Evolutionary conservation across 64 coral and sea anemone species (phyloP).

Genomic region (Stichodactyla mertensii): DNA sequence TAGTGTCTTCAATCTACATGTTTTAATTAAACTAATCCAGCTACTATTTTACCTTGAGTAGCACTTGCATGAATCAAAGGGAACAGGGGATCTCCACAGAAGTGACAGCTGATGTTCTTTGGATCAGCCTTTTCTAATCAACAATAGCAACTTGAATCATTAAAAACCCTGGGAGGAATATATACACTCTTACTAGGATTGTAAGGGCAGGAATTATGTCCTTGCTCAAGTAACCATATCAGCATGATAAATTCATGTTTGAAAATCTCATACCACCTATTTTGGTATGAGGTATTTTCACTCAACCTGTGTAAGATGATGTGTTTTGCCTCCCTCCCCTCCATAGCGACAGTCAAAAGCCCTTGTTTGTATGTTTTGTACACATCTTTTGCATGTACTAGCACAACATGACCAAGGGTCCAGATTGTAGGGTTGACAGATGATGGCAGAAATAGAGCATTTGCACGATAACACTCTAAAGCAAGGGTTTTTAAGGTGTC

Average conservation of each 20-base stretch:
- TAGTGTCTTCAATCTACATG: too few species aligned
- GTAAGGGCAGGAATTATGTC: constrained; percentile 53
- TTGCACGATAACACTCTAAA: constrained; percentile 34
- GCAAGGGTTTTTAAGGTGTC: constrained; percentile 15
- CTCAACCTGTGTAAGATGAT: constrained; percentile 63
- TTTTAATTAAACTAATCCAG: too few species aligned
- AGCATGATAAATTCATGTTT: constrained; percentile 86
- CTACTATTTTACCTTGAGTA: too few species aligned
- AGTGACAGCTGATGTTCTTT: too few species aligned
- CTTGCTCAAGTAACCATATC: constrained; percentile 77
- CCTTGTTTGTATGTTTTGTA: constrained; percentile 50
- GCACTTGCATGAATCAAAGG: too few species aligned
- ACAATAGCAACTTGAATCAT: too few species aligned
- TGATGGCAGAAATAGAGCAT: constrained; percentile 33
- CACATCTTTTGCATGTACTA: constrained; percentile 35
- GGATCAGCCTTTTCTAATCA: too few species aligned
- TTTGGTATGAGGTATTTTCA: constrained; percentile 56
- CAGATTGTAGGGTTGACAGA: constrained; percentile 63
- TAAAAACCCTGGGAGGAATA: too few species aligned
- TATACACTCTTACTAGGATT: too few species aligned
- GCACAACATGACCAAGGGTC: constrained; percentile 58
- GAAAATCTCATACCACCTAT: constrained; percentile 64
- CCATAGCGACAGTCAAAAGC: constrained; percentile 33
- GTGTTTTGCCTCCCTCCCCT: constrained; percentile 41
- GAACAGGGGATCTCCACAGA: too few species aligned